These are phyloP conservation scores for Bombus polaris DNA, from an alignment of 1,140 invertebrate species.

Conservation along the genomic window DNA sequence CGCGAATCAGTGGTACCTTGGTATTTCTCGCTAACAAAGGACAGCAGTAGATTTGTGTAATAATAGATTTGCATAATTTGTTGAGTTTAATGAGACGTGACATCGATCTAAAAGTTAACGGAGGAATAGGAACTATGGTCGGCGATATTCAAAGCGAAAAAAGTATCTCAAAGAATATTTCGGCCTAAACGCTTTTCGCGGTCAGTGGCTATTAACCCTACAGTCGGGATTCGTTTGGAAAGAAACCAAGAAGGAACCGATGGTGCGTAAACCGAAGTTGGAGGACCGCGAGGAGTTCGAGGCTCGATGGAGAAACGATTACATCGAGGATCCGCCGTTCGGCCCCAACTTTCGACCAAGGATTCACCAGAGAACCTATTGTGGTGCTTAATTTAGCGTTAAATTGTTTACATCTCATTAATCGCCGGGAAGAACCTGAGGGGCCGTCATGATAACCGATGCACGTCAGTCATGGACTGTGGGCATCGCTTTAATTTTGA, in stretches of 20 bases:
- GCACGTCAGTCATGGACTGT: constrained; percentile 76
- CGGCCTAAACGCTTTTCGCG: constrained; percentile 34
- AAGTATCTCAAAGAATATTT: constrained; percentile 38
- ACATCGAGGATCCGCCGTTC: constrained; percentile 42
- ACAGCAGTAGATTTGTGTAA: not conserved
- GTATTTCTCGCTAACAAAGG: no score
- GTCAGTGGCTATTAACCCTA: constrained; percentile 42
- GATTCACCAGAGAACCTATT: constrained; percentile 69
- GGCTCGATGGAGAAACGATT: constrained; percentile 47
- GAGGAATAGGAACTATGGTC: not conserved
- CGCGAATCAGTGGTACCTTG: no score
- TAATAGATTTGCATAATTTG: not conserved
- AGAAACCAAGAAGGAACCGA: constrained; percentile 59
- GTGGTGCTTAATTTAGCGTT: constrained; percentile 83
- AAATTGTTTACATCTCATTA: constrained; percentile 84
- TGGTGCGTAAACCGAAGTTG: constrained; percentile 61
- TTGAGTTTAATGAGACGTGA: constrained; percentile 2
- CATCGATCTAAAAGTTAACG: not conserved
- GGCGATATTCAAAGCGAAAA: constrained; percentile 37
- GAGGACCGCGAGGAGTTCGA: constrained; percentile 29
- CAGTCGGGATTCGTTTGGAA: constrained; percentile 47
- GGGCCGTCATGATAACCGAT: constrained; percentile 78
- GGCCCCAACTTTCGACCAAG: constrained; percentile 36
- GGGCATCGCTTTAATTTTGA: constrained; percentile 76
- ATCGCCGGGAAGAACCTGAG: constrained; percentile 74